Conservation (phyloP, 2,113 vertebrate species). For the Corydoras sp. region DNA sequence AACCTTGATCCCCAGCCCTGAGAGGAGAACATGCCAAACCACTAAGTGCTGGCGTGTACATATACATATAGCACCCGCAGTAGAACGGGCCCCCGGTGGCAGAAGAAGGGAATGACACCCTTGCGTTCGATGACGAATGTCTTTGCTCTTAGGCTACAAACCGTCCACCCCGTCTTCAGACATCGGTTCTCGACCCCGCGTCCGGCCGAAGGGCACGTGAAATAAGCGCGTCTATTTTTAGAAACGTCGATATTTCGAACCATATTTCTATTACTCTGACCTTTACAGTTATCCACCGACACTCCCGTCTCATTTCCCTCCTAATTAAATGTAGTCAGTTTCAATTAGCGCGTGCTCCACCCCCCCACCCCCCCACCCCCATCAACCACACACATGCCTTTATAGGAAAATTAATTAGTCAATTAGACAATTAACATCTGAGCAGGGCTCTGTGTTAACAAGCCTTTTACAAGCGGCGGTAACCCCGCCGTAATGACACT, state of each 20-base stretch:
- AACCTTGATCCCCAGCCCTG: too few relatives aligned
- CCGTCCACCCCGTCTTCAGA: too few relatives aligned
- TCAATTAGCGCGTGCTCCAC: constrained; percentile 68
- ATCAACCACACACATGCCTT: constrained; percentile 51
- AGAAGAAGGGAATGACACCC: too few relatives aligned
- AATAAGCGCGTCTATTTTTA: background rate
- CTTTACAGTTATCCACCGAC: constrained; percentile 31
- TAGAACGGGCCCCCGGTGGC: too few relatives aligned
- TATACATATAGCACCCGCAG: too few relatives aligned
- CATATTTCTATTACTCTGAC: constrained; percentile 40
- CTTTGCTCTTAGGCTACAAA: too few relatives aligned
- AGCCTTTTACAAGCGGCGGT: constrained; percentile 75
- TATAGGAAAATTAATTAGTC: constrained; percentile 79
- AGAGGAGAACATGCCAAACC: too few relatives aligned
- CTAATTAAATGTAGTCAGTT: constrained; percentile 78
- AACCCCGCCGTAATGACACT: constrained; percentile 70
- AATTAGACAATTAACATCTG: constrained; percentile 82
- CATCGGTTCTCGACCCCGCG: too few relatives aligned
- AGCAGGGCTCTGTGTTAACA: constrained; percentile 79
- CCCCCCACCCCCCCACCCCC: constrained; percentile 55
- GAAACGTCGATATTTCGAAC: constrained; percentile 21
- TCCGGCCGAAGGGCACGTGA: background rate
- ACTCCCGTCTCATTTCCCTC: constrained; percentile 47
- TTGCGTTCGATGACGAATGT: too few relatives aligned
- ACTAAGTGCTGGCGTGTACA: too few relatives aligned